Evolutionary conservation across 2,797 vertebrate genomes (phyloP).

Genomic region (Brachymystax lenok): DNA sequence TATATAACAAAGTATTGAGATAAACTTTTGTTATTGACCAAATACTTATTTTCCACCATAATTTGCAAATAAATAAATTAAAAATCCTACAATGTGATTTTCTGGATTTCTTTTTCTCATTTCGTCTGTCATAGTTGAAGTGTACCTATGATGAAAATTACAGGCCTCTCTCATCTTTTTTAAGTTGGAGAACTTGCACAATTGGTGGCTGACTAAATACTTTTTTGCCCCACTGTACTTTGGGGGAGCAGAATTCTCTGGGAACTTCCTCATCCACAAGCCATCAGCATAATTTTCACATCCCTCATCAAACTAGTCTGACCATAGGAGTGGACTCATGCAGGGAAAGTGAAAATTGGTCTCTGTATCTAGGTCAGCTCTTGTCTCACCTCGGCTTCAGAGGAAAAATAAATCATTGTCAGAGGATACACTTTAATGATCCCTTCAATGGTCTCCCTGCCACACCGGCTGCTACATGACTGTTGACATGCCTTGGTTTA

Average conservation of each 20-base stretch:
- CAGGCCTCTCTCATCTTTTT: too few species aligned
- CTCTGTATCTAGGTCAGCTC: constrained; percentile 61
- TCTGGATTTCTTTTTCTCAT: too few species aligned
- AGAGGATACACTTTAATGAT: constrained; percentile 47
- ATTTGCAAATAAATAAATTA: too few species aligned
- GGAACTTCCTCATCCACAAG: constrained; percentile 12
- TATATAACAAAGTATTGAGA: too few species aligned
- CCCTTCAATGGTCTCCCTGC: constrained; percentile 29
- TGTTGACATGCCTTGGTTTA: constrained; percentile 39
- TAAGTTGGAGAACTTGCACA: too few species aligned
- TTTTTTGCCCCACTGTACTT: too few species aligned
- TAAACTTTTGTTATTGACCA: too few species aligned
- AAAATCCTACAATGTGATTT: too few species aligned
- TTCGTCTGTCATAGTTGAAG: too few species aligned
- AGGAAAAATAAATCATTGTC: constrained; percentile 36
- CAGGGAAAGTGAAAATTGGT: constrained; percentile 61
- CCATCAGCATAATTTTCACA: constrained; percentile 37
- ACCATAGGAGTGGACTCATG: constrained; percentile 32
- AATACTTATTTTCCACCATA: too few species aligned
- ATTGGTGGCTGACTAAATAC: too few species aligned
- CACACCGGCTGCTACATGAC: constrained; percentile 22
- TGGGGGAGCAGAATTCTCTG: neutral
- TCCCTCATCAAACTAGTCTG: constrained; percentile 13
- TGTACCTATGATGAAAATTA: too few species aligned
- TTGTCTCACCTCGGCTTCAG: constrained; percentile 41